phyloP scores from a whole-genome alignment of 2,888 invertebrate genomes.

The Pseudococcus jackbeardsleyi region DNA sequence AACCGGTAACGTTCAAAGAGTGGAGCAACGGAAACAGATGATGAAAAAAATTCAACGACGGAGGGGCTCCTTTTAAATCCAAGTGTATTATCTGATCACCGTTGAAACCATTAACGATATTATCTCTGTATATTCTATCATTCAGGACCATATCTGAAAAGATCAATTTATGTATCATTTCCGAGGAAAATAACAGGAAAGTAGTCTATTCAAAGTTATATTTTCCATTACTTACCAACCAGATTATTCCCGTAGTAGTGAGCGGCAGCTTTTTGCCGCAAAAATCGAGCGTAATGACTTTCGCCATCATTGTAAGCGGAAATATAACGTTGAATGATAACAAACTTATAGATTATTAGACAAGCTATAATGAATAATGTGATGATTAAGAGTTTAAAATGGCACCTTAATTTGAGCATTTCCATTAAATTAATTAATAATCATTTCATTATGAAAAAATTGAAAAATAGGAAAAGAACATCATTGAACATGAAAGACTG shows the following conservation, averaged over 20 bases:
- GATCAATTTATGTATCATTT: not conserved
- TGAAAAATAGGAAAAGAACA: not conserved
- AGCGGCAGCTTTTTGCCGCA: not conserved
- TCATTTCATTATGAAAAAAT: not conserved
- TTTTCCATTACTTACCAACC: not conserved
- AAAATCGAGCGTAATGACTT: not conserved
- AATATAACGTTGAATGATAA: conserved; percentile 30
- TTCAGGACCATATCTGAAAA: not conserved
- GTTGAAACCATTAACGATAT: not conserved
- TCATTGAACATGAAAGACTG: not conserved
- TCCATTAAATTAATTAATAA: not conserved
- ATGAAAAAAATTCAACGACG: conserved; percentile 70
- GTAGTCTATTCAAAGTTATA: not conserved
- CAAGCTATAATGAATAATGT: not conserved
- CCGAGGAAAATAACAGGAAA: not conserved
- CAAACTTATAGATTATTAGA: conserved; percentile 9
- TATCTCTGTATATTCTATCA: not conserved
- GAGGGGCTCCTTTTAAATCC: conserved; percentile 73
- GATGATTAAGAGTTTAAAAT: not conserved
- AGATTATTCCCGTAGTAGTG: not conserved
- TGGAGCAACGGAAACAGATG: conserved; percentile 69
- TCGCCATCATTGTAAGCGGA: not conserved
- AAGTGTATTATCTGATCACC: conserved; percentile 70
- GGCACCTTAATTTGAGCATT: conserved; percentile 6
- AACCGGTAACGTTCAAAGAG: conserved; percentile 71